A percentile compares a stretch with the other conserved stretches of the same genome.
phyloP scores from a whole-genome alignment of 2,888 invertebrate species.

The Allygus modestus region DNA sequence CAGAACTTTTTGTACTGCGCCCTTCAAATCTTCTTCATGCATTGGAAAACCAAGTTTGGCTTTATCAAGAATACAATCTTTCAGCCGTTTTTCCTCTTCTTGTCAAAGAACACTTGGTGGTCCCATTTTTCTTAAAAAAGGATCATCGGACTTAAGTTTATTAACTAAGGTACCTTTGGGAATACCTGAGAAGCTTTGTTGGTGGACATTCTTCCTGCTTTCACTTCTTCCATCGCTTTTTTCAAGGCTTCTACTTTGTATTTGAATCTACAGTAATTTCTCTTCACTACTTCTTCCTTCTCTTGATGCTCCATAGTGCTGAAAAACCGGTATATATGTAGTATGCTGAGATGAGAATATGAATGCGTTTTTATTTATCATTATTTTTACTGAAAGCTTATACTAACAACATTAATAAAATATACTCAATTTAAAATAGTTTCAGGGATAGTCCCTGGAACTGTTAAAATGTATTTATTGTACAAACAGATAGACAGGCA shows the following conservation, averaged over 20 bases:
- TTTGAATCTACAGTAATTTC: slow-evolving; percentile 29
- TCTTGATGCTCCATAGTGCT: slow-evolving; percentile 24
- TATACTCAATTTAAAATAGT: too few species aligned
- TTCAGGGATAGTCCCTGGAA: too few species aligned
- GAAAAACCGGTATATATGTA: slow-evolving; percentile 21
- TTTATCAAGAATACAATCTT: slow-evolving; percentile 69
- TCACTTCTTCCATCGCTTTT: slow-evolving; percentile 29
- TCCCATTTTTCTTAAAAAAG: slow-evolving; percentile 44
- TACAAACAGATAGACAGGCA: too few species aligned
- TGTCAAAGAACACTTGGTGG: slow-evolving; percentile 9
- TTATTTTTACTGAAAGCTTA: too few species aligned
- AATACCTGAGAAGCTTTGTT: slow-evolving; percentile 34
- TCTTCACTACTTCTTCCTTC: slow-evolving; percentile 33
- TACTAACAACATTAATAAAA: too few species aligned
- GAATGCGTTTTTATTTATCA: slow-evolving; percentile 11
- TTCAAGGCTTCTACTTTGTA: slow-evolving; percentile 8
- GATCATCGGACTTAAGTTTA: slow-evolving; percentile 29
- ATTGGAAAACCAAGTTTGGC: slow-evolving; percentile 70
- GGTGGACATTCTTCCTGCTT: neutral
- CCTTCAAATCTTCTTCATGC: slow-evolving; percentile 69
- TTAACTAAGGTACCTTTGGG: slow-evolving; percentile 47
- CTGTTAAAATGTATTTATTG: too few species aligned
- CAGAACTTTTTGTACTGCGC: slow-evolving; percentile 68
- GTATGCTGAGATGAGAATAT: slow-evolving; percentile 20
- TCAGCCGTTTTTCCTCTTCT: slow-evolving; percentile 16